Base-by-base conservation (phyloP, 2,797 vertebrate genomes). In the Malurus leucopterus region DNA sequence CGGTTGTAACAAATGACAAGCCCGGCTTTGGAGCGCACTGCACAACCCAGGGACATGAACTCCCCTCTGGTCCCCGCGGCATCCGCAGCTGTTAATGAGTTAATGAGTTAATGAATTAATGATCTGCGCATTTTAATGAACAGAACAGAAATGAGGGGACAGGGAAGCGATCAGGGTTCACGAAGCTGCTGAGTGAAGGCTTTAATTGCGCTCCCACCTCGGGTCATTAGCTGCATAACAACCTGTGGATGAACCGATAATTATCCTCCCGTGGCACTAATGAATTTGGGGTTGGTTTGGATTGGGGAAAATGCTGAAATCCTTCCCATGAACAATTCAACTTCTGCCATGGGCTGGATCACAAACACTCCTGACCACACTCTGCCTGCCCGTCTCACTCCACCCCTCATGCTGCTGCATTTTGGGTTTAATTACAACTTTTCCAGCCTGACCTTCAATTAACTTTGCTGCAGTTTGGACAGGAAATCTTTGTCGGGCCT, bases 21-120 rank as follows among this genome's bases (percentile, higher is more conserved):
- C 67, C 34, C 59, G 34, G 68, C 59, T 36, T 8, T 49, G 16
- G 57, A 77, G 26, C 68, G 43, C 71, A 41, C 79, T 78, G 82
- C 54, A 53, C 59, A 64, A 46, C 17, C 38, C 57, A 70, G 32
- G 78, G 71, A 68, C 32, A n/a, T 40, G 18, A 36, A 71, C 65
- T 79, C 19, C 51, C 47, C 61, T 47, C 41, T 49, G 51, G 17
- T 16, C 61, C 43, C 36, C 51, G 34, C 59, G 38, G 53, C 53
- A 67, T 71, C 34, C 41, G 63, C 61, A 22, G 90, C 89, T 94
- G 93, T 95, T 96, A 95, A 96, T 91, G 93, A 89, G 54, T 92
- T 95, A 95, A 94, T 77, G 89, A 74, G n/a, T n/a, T n/a, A n/a
- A n/a, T n/a, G n/a, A 89, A 53, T 92, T 95, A 95, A 94, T 77